Conservation (phyloP, 2,888 invertebrate genomes). For the Marronus borbonicus region DNA sequence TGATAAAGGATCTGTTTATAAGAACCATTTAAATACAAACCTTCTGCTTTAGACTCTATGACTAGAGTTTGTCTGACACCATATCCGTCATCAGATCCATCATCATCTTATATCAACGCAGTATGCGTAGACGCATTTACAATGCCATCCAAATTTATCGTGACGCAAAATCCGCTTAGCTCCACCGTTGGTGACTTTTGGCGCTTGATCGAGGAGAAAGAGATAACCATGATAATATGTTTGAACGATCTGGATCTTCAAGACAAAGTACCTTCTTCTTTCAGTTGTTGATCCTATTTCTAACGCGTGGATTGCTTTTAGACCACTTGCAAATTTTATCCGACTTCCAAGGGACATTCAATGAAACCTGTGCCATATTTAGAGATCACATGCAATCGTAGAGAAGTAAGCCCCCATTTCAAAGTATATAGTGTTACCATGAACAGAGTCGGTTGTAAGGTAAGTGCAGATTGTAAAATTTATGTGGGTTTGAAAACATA, state of each 20-base stretch:
- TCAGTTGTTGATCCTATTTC: background rate
- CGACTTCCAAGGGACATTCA: constrained; percentile 39
- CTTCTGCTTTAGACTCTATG: constrained; percentile 62
- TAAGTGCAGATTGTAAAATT: constrained; percentile 5
- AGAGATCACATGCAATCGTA: constrained; percentile 42
- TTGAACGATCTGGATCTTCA: constrained; percentile 66
- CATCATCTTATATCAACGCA: constrained; percentile 71
- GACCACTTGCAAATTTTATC: constrained; percentile 56
- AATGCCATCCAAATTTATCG: constrained; percentile 67
- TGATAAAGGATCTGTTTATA: background rate
- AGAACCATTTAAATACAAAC: background rate
- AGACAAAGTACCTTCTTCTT: constrained; percentile 62
- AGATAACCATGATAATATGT: constrained; percentile 67
- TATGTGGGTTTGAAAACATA: background rate
- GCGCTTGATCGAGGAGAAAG: constrained; percentile 69
- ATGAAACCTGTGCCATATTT: constrained; percentile 49
- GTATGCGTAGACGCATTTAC: constrained; percentile 68
- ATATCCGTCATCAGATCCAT: constrained; percentile 64
- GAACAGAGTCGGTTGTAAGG: constrained; percentile 7
- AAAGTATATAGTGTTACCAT: constrained; percentile 22
- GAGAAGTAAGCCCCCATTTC: constrained; percentile 56
- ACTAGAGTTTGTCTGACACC: constrained; percentile 67
- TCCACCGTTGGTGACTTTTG: constrained; percentile 70
- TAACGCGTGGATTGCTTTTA: constrained; percentile 4
- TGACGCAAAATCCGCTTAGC: constrained; percentile 70